Conservation (phyloP, 2,888 invertebrate species). For the Cheilosia scutellata region DNA sequence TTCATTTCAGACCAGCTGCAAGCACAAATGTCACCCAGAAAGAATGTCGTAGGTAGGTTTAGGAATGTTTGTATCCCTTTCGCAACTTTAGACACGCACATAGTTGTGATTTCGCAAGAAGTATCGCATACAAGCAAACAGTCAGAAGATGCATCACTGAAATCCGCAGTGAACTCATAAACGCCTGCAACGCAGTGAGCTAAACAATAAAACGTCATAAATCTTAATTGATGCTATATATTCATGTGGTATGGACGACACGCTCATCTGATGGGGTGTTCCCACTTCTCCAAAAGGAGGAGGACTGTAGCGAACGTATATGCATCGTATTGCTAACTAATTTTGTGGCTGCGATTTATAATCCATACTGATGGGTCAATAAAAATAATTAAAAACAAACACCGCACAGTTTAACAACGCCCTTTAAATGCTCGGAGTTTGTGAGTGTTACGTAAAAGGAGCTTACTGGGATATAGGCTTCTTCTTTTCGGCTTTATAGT, state of each 20-base stretch:
- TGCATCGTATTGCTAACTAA: neutral
- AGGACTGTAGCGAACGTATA: too few species aligned
- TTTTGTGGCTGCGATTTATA: slow-evolving; percentile 16
- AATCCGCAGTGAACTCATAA: slow-evolving; percentile 19
- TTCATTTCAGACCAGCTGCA: slow-evolving; percentile 54
- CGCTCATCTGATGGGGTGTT: neutral
- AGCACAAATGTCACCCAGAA: slow-evolving; percentile 47
- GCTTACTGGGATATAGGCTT: too few species aligned
- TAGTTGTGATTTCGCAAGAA: slow-evolving; percentile 10
- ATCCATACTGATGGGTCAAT: slow-evolving; percentile 13
- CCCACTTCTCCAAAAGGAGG: neutral
- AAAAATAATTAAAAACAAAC: slow-evolving; percentile 33
- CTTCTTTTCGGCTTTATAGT: too few species aligned
- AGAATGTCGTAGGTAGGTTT: slow-evolving; percentile 33
- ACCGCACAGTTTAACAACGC: neutral
- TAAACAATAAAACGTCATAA: slow-evolving; percentile 55
- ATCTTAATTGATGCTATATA: slow-evolving; percentile 67
- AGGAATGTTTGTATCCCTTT: neutral
- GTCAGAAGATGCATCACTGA: too few species aligned
- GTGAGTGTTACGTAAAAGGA: too few species aligned
- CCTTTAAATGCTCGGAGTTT: too few species aligned
- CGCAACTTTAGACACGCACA: slow-evolving; percentile 12
- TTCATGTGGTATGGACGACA: slow-evolving; percentile 12
- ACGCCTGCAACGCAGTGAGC: slow-evolving; percentile 13
- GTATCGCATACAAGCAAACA: neutral